Evolutionary conservation across 2,888 invertebrate species (phyloP).

Genomic region (Dicyrtomina minuta): DNA sequence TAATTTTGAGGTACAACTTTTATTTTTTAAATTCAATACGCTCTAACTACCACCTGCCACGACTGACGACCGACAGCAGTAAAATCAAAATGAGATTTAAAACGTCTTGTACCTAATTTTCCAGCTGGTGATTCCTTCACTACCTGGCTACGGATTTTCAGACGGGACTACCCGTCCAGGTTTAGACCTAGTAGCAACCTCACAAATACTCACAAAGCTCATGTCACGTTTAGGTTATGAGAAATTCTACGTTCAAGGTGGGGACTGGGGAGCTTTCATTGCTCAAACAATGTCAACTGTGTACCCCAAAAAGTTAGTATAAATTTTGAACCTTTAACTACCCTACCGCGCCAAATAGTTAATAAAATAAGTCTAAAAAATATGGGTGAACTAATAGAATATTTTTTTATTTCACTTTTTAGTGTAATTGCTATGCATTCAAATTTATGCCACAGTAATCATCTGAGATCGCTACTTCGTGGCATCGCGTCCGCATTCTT

Average conservation of each 20-base stretch:
- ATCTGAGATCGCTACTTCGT: constrained; percentile 54
- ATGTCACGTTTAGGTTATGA: constrained; percentile 59
- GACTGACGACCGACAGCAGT: too few species aligned
- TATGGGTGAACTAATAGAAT: too few species aligned
- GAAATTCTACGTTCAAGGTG: constrained; percentile 59
- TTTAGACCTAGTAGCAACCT: constrained; percentile 50
- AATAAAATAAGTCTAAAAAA: too few species aligned
- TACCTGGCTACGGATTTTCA: constrained; percentile 63
- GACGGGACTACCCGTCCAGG: constrained; percentile 58
- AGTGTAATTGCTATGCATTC: constrained; percentile 65
- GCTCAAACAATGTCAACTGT: constrained; percentile 56
- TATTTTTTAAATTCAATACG: too few species aligned
- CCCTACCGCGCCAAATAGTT: too few species aligned
- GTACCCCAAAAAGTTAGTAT: constrained; percentile 54
- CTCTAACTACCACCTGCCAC: too few species aligned
- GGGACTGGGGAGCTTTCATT: constrained; percentile 61
- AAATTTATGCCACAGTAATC: constrained; percentile 63
- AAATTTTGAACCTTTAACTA: too few species aligned
- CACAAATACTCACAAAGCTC: constrained; percentile 55
- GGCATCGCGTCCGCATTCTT: constrained; percentile 53
- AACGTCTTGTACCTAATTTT: background rate
- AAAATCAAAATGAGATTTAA: background rate
- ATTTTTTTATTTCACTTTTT: constrained; percentile 39
- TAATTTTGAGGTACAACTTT: constrained; percentile 58
- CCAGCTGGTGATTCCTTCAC: constrained; percentile 58